Base-by-base conservation (phyloP, 2,888 invertebrate species). In the Unio pictorum region DNA sequence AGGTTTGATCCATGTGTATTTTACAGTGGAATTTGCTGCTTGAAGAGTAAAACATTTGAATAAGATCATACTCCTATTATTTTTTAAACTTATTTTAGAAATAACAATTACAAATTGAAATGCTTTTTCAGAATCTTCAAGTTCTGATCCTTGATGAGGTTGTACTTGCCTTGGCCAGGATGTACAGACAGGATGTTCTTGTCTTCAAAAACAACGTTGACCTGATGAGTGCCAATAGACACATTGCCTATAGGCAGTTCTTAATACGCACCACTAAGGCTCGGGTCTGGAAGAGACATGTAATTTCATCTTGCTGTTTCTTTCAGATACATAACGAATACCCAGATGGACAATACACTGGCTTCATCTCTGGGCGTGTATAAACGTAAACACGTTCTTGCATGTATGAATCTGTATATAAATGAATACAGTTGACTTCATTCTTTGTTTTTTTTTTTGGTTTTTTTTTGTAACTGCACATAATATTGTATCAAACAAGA, bases 111-210 rank as follows among this genome's bases (percentile, higher is more conserved):
- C 23, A 20, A n/a, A 57, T 20, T 8, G 6, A 6, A n/a, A 57
- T 20, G 7, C 7, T 20, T 57, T 57, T n/a, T 20, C 64, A 64
- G 64, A 20, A 7, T 34, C 55, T 64, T 26, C 56, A 56, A n/a
- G 15, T 64, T 8, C 26, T 64, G n/a, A 23, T 64, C 55, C 15
- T 55, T 11, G 28, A 64, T 23, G 28, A 64, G 30, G 64, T 1
- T 18, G 64, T 64, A 4, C 23, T 64, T n/a, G 64, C 28, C 23
- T 34, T 63, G n/a, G 63, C 63, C 63, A 30, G 7, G 4, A 30
- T 63, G 17, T 63, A 63, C 63, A 23, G 64, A 28, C 64, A 34
- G 26, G 56, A 64, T 56, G 55, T 64, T 23, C 56, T 64, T 3
- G 64, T 28, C 20, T 6, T 64, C 20, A 17, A 17, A n/a, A 55